phyloP scores from a whole-genome alignment of 2,113 vertebrate species.

The Ceyx melanurus region DNA sequence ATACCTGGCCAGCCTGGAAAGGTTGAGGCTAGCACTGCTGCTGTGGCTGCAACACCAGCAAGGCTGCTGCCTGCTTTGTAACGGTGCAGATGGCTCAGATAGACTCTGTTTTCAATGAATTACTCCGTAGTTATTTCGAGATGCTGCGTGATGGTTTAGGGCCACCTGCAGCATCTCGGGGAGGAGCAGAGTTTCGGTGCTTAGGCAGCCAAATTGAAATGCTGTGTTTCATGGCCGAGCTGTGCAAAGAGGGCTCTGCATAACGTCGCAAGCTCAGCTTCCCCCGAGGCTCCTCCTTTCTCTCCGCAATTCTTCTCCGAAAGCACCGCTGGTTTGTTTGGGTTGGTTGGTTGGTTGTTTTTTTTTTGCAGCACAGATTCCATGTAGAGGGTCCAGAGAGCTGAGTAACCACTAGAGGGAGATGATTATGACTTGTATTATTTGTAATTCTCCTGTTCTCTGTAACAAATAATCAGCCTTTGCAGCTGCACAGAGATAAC shows the following conservation, averaged over 20 bases:
- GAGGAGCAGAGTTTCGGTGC: background rate
- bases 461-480: background rate
- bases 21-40: background rate
- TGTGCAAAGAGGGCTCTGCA: background rate
- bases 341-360: too few relatives aligned
- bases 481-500: background rate
- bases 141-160: background rate
- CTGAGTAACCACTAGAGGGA: conserved; percentile 45
- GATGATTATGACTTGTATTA: background rate
- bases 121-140: accelerated
- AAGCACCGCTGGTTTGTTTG: background rate
- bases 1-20: accelerated
- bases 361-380: background rate
- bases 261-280: background rate
- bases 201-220: background rate
- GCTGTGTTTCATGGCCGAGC: background rate
- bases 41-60: accelerated
- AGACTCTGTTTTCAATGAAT: accelerated
- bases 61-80: accelerated
- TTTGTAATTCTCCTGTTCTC: background rate
- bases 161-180: background rate
- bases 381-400: accelerated
- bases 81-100: background rate
- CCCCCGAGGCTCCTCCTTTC: background rate
- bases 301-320: accelerated